Percentiles rank a stretch among this genome's conserved stretches.
phyloP scores from a whole-genome alignment of 2,113 vertebrate genomes.

The Zingel zingel region DNA sequence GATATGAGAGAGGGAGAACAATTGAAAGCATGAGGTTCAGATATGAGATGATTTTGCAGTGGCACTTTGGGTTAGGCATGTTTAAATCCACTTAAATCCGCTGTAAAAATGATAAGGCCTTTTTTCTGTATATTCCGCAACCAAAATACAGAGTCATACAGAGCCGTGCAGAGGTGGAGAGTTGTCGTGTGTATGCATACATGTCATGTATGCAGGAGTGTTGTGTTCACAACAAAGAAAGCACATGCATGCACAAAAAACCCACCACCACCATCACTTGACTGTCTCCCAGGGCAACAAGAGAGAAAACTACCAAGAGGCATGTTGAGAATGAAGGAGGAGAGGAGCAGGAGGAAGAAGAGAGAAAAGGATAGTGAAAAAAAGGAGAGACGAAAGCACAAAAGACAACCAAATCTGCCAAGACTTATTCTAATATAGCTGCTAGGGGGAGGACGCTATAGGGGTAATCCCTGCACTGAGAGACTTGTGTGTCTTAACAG shows the following conservation, averaged over 20 bases:
- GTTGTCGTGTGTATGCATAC: constrained; percentile 12
- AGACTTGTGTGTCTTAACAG: neutral
- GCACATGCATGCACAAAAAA: constrained; percentile 38
- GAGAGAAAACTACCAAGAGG: constrained; percentile 62
- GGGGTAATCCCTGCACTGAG: constrained; percentile 24
- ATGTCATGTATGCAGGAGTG: constrained; percentile 28
- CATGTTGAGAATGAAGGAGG: constrained; percentile 58
- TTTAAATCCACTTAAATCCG: constrained; percentile 72
- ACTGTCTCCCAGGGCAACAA: constrained; percentile 79
- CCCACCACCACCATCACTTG: constrained; percentile 49
- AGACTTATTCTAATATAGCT: constrained; percentile 39
- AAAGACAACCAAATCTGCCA: constrained; percentile 50
- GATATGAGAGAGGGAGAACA: neutral
- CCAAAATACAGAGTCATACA: constrained; percentile 70
- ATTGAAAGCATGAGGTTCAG: constrained; percentile 33
- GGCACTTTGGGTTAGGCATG: constrained; percentile 64
- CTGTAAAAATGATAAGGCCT: constrained; percentile 53
- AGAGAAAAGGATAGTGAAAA: constrained; percentile 24
- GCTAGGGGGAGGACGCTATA: constrained; percentile 23
- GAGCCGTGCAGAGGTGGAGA: constrained; percentile 42
- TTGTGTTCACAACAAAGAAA: constrained; percentile 56
- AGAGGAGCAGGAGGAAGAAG: constrained; percentile 26
- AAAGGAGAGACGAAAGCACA: constrained; percentile 36
- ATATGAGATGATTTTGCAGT: constrained; percentile 47
- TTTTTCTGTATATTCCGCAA: constrained; percentile 34